phyloP scores from a whole-genome alignment of 2,888 invertebrate species.

The Cataglyphis altisquamis region DNA sequence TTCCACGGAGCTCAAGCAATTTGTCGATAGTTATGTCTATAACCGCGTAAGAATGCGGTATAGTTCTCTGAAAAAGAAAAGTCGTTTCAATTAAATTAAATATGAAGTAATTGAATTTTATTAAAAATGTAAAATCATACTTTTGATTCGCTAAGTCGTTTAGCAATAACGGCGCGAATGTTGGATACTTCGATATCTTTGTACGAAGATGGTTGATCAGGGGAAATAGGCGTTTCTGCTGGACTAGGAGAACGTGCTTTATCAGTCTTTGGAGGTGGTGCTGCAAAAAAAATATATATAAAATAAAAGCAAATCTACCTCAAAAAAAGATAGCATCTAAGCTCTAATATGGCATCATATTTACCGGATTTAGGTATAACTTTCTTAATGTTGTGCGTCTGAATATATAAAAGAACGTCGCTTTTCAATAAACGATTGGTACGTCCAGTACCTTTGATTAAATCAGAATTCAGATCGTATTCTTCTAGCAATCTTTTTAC shows the following conservation, averaged over 20 bases:
- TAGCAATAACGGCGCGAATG: conserved; percentile 89
- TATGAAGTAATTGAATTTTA: conserved; percentile 1
- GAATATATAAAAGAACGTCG: conserved; percentile 87
- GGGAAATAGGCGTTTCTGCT: conserved; percentile 18
- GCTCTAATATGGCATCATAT: background rate
- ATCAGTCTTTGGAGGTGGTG: conserved; percentile 35
- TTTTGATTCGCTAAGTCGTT: conserved; percentile 89
- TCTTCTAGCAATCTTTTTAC: conserved; percentile 88
- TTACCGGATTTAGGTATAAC: conserved; percentile 81
- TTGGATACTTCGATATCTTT: conserved; percentile 88
- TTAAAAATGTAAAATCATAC: conserved; percentile 75
- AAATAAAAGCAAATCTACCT: background rate
- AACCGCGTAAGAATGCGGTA: conserved; percentile 90
- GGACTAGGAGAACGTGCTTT: conserved; percentile 3
- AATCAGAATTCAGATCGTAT: conserved; percentile 87
- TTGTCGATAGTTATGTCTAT: conserved; percentile 87
- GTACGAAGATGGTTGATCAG: conserved; percentile 81
- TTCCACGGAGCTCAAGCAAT: conserved; percentile 87
- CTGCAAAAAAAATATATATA: conserved; percentile 37
- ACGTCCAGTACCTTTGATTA: conserved; percentile 88
- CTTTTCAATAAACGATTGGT: conserved; percentile 89
- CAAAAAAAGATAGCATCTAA: background rate
- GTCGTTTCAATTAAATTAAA: conserved; percentile 7
- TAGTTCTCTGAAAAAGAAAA: conserved; percentile 86
- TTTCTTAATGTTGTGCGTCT: conserved; percentile 85